phyloP scores from a whole-genome alignment of 2,888 invertebrate genomes.

The Agrypnus murinus region DNA sequence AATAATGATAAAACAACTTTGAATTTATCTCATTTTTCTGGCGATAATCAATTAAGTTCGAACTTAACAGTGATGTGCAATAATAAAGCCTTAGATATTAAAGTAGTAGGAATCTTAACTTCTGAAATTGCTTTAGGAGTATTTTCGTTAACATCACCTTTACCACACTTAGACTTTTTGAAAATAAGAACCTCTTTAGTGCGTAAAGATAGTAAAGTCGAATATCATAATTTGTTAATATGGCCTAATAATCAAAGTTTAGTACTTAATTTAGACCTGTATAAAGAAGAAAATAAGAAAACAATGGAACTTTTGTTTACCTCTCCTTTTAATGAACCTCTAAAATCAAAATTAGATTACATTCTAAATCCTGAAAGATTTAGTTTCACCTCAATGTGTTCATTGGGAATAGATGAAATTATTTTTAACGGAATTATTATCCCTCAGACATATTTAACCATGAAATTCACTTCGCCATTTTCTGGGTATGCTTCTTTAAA shows the following conservation, averaged over 20 bases:
- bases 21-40: background rate
- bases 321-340: constrained; percentile 30
- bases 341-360: constrained; percentile 18
- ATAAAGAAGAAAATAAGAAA: background rate
- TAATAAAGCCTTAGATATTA: background rate
- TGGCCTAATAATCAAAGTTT: constrained; percentile 33
- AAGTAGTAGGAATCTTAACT: background rate
- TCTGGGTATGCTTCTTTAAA: constrained; percentile 25
- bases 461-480: constrained; percentile 31
- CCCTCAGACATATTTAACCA: constrained; percentile 16
- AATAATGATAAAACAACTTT: background rate
- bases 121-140: background rate
- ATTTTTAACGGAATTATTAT: constrained; percentile 2
- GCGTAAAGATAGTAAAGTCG: background rate
- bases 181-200: constrained; percentile 23
- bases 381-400: constrained; percentile 4
- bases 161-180: constrained; percentile 20
- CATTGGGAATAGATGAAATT: constrained; percentile 25
- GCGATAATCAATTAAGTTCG: background rate
- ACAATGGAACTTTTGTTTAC: background rate
- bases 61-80: background rate
- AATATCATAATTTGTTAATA: constrained; percentile 17
- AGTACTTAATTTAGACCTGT: background rate
- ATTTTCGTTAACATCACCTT: constrained; percentile 23
- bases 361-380: constrained; percentile 6